Percentiles rank a stretch among this genome's conserved stretches.
phyloP scores from a whole-genome alignment of 2,888 invertebrate species.

The Bursaphelenchus okinawaensis region DNA sequence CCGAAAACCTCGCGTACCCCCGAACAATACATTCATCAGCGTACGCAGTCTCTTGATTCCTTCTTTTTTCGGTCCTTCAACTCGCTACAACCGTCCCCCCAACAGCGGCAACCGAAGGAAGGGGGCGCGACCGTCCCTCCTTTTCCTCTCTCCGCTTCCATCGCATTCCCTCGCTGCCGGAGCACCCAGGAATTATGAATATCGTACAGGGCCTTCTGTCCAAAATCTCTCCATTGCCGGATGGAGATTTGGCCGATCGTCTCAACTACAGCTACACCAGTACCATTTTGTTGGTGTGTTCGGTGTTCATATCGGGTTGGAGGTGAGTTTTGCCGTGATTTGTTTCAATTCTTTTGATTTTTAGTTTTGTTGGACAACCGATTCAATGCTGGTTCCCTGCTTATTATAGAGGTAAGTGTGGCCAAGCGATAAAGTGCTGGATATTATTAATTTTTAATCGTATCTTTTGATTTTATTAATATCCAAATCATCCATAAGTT shows the following conservation, averaged over 20 bases:
- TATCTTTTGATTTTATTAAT: background rate
- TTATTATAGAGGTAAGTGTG: slow-evolving; percentile 59
- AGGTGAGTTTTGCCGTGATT: slow-evolving; percentile 34
- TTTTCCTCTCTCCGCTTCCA: too few relatives aligned
- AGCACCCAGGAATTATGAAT: slow-evolving; percentile 38
- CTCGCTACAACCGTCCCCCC: too few relatives aligned
- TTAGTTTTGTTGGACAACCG: slow-evolving; percentile 61
- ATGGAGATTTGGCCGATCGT: slow-evolving; percentile 45
- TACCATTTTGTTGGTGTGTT: slow-evolving; percentile 60
- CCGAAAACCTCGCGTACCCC: too few relatives aligned
- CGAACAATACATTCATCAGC: too few relatives aligned
- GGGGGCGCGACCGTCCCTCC: background rate
- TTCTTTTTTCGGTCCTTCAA: background rate
- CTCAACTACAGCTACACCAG: slow-evolving; percentile 59
- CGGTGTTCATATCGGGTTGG: slow-evolving; percentile 61
- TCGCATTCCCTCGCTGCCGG: background rate
- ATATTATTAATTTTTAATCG: background rate
- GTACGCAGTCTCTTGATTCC: background rate
- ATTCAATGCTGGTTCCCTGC: slow-evolving; percentile 64
- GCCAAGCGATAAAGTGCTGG: too few relatives aligned
- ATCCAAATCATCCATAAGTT: background rate
- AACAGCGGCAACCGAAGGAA: background rate
- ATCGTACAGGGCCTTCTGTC: slow-evolving; percentile 49
- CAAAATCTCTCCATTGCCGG: slow-evolving; percentile 49
- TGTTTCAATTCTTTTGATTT: slow-evolving; percentile 16